phyloP scores from a whole-genome alignment of 2,113 vertebrate species.

The Murina feae region DNA sequence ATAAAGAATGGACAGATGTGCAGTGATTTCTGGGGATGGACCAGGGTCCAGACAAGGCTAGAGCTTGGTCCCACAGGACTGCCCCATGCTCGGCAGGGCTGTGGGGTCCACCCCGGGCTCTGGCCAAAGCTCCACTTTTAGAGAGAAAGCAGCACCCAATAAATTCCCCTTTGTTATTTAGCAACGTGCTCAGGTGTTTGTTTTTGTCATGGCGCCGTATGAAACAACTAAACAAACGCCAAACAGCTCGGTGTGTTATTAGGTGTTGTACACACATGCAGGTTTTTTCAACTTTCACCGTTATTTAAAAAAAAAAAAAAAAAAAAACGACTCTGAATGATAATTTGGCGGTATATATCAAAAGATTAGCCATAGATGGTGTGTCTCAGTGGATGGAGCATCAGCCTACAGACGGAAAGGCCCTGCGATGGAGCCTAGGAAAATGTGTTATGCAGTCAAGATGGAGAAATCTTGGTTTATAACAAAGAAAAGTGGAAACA shows the following conservation, averaged over 20 bases:
- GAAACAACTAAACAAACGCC: not conserved
- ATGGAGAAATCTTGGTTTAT: not conserved
- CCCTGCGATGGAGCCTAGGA: not conserved
- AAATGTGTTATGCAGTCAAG: not conserved
- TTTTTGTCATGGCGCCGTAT: not conserved
- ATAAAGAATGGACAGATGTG: accelerated
- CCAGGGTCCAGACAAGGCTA: not conserved
- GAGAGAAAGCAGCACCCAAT: not conserved
- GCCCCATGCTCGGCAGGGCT: accelerated
- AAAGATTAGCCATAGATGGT: not conserved
- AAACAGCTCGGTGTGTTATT: too few species aligned
- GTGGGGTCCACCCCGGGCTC: accelerated
- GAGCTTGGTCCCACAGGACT: accelerated
- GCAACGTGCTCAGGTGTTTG: not conserved
- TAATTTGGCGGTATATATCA: not conserved
- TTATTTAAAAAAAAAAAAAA: not conserved
- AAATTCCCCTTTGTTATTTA: not conserved
- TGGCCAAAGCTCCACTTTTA: not conserved
- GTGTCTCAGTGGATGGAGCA: too few species aligned
- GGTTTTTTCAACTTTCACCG: not conserved
- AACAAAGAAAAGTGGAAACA: not conserved
- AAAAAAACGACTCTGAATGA: not conserved
- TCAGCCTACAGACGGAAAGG: too few species aligned
- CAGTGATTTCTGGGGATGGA: accelerated
- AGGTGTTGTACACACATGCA: accelerated